Evolutionary conservation across 2,797 vertebrate genomes (phyloP).

Genomic region (Calcarius lapponicus): DNA sequence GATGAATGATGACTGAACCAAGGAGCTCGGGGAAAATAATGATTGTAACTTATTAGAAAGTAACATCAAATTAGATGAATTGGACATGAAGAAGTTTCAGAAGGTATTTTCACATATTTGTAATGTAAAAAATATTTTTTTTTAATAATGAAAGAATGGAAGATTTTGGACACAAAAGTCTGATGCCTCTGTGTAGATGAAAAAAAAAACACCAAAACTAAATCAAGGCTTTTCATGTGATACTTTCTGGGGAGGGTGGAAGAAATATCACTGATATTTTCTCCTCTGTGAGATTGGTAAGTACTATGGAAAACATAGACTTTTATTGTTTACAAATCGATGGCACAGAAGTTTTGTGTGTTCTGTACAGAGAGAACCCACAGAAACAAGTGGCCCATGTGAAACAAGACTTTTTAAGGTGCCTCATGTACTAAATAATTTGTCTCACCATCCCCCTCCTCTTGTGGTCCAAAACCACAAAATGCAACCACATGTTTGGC

Average conservation of each 20-base stretch:
- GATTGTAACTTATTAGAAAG: conserved; percentile 34
- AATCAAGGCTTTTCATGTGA: not conserved
- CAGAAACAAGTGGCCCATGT: not conserved
- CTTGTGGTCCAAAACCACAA: not conserved
- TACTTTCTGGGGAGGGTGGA: not conserved
- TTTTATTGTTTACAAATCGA: not conserved
- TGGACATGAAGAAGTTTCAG: conserved; percentile 66
- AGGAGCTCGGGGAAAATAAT: conserved; percentile 47
- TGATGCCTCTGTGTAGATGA: not conserved
- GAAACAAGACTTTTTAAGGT: conserved; percentile 10
- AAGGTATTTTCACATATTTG: conserved; percentile 42
- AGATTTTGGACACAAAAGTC: not conserved
- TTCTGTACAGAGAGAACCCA: not conserved
- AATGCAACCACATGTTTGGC: conserved; percentile 21
- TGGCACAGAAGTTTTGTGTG: not conserved
- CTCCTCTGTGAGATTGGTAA: not conserved
- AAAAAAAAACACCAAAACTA: not conserved
- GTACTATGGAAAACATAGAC: not conserved
- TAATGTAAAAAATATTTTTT: conserved; percentile 23
- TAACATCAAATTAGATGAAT: conserved; percentile 54
- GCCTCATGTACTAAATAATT: not conserved
- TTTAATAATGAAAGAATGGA: not conserved
- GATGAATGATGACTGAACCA: conserved; percentile 72
- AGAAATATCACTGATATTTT: not conserved
- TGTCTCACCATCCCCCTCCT: not conserved